Base-by-base conservation (phyloP, 2,797 vertebrate genomes). In the Dicrostonyx torquatus region DNA sequence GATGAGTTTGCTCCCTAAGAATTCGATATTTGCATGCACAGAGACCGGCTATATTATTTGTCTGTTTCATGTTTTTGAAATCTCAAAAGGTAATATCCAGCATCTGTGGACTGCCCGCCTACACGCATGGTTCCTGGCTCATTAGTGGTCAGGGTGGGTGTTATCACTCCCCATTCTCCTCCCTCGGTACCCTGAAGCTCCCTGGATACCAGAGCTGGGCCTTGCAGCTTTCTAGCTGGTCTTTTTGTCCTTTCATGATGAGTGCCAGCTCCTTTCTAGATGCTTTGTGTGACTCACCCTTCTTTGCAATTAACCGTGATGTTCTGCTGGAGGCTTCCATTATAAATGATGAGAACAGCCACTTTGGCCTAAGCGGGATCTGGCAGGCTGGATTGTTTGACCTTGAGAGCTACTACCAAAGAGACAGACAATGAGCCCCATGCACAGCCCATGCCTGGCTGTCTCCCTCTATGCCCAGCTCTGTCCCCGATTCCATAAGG, bases 281-380 rank as follows among this genome's bases (percentile, higher is more conserved):
- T 55, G 92, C 66, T 84, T 53, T 64, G 66, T 37, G 26, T 97
- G 96, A 97, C 87, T 97, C 96, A 96, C 76, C 12, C 94, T 87
- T 92, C 93, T 93, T 94, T 87, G 90, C 90, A 95, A 95, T 96
- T 93, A 95, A 83, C 92, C 88, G 77, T 87, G 87, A 89, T 96
- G 84, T 96, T 95, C 95, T 85, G 66, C 88, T 89, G 79, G 88
- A 92, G 78, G 76, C 60, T 94, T 93, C 94, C 68, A 79, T 95
- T 92, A 89, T 37, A 90, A 87, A 94, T 31, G 84, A 91, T 1
- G n/a, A 84, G 82, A 78, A 89, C 22, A n/a, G 83, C 43, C 68
- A 20, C 60, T 87, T 72, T 60, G 94, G 73, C 77, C 86, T 78
- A 37, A 92, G 58, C 58, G 62, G 91, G 73, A 55, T 88, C 70